Evolutionary conservation across 2,113 vertebrate genomes (phyloP).

Genomic region (Opisthocomus hoazin): DNA sequence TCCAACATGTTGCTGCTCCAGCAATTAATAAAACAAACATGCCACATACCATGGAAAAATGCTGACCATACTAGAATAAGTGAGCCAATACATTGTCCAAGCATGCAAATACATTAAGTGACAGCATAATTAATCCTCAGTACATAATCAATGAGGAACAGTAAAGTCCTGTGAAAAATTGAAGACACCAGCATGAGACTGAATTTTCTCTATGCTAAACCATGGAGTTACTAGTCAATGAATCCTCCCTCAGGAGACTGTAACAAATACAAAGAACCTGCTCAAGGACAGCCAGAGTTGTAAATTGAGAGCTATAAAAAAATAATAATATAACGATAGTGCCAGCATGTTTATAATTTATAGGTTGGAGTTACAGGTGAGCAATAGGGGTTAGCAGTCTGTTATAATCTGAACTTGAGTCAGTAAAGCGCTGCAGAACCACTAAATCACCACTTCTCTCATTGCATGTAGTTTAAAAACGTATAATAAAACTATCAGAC

Average conservation of each 20-base stretch:
- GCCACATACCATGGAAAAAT: not conserved
- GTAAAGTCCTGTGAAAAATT: conserved; percentile 54
- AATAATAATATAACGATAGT: conserved; percentile 68
- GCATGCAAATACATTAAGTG: conserved; percentile 60
- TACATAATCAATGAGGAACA: conserved; percentile 65
- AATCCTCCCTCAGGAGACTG: conserved; percentile 54
- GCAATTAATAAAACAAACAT: conserved; percentile 18
- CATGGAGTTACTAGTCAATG: conserved; percentile 52
- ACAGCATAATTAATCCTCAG: conserved; percentile 74
- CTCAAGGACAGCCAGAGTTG: conserved; percentile 68
- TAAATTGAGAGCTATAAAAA: conserved; percentile 69
- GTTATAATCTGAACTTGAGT: conserved; percentile 59
- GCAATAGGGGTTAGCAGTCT: conserved; percentile 62
- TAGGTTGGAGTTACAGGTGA: conserved; percentile 58
- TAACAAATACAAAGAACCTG: conserved; percentile 44
- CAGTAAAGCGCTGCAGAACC: conserved; percentile 53
- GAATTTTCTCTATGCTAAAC: conserved; percentile 58
- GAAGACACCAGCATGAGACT: conserved; percentile 32
- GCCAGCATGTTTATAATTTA: conserved; percentile 68
- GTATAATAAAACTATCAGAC: conserved; percentile 63
- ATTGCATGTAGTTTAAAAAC: conserved; percentile 62
- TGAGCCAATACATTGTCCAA: conserved; percentile 35
- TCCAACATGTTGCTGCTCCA: not conserved
- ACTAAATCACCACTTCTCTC: conserved; percentile 63
- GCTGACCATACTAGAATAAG: conserved; percentile 23